Base-by-base conservation (phyloP, 2,797 vertebrate species). In the Danio albolineatus region DNA sequence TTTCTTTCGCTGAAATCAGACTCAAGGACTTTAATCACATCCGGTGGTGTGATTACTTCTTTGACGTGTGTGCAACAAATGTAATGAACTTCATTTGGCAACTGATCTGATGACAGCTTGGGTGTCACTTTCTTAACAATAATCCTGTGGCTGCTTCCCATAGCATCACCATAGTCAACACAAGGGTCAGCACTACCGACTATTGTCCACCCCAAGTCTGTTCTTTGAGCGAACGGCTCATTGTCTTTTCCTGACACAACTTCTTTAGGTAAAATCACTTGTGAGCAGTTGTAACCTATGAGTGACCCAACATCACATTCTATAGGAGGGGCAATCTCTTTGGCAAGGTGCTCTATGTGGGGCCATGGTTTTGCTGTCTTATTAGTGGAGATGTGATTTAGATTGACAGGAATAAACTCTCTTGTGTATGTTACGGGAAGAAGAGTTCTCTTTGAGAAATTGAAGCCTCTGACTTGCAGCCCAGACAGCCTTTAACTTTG, bases 341-440 rank as follows among this genome's bases (percentile, higher is more conserved):
- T 83, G 0, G 78, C 76, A 19, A 85, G 48, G 57, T 85, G 78
- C 17, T 87, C 80, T 19, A 88, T 10, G 39, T 87, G 85, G n/a
- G 83, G 54, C 77, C 83, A 85, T 70, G 73, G 62, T 43, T 78
- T 78, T 81, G 84, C 80, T 38, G 71, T 85, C 7, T 86, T 82
- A 0, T 78, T 70, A 49, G 84, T 86, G 2, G 80, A 65, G 12
- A 87, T 81, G 12, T 85, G 85, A 61, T 21, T 85, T 44, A 60
- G 2, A 71, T 82, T n/a, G n/a, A n/a, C n/a, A n/a, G n/a, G n/a
- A n/a, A n/a, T n/a, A n/a, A n/a, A n/a, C n/a, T n/a, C n/a, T n/a
- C n/a, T n/a, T 70, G 82, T 14, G 3, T 86, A 86, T 0, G 73
- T 84, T 2, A 59, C 5, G 1, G 82, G 73, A 9, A 87, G 83